Base-by-base conservation (phyloP, 92 coral and sea anemone genomes). In the Montipora capitata region DNA sequence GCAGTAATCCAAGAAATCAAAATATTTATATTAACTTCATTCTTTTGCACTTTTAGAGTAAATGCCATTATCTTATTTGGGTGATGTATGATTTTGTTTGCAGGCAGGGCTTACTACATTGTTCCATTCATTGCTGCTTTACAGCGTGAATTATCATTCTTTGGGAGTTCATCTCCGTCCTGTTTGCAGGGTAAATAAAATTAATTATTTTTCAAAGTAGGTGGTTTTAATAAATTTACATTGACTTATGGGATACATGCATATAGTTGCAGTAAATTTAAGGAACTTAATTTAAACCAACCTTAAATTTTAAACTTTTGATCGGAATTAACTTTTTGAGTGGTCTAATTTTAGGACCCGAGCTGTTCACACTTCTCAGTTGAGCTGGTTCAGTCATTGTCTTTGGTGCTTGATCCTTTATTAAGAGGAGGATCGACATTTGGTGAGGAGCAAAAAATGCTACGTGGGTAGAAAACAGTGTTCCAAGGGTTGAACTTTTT, bases 91-190 rank as follows among this genome's bases (percentile, higher is more conserved):
- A 0, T 71, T 80, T 8, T 48, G 57, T 84, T 77, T 13, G 4
- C 72, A 97, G 99, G 96, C 98, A 89, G 99, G 99, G n/a, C 56
- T 98, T 68, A 91, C 98, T 2, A 98, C 98, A 8, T 76, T 98
- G 65, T 94, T 98, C 81, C 88, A 98, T 85, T 93, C 98, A 3
- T 87, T 98, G 88, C 72, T 94, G 84, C 69, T 98, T 74, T 98
- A 98, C 87, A 86, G 88, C 70, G 95, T 85, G 63, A 96, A 84
- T 20, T 98, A 96, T 72, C 99, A 98, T 57, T 98, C 99, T 0
- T 82, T 98, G 72, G 96, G 91, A 8, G 90, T 98, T 78, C 95
- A 98, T 72, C 89, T 98, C 43, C 90, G 99, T 59, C 98, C 99
- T 40, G 63, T 96, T 39, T 95, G 98, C 77, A 82, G 91, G 98